phyloP scores from a whole-genome alignment of 2,797 vertebrate genomes.

The Phoxinus dragarum region DNA sequence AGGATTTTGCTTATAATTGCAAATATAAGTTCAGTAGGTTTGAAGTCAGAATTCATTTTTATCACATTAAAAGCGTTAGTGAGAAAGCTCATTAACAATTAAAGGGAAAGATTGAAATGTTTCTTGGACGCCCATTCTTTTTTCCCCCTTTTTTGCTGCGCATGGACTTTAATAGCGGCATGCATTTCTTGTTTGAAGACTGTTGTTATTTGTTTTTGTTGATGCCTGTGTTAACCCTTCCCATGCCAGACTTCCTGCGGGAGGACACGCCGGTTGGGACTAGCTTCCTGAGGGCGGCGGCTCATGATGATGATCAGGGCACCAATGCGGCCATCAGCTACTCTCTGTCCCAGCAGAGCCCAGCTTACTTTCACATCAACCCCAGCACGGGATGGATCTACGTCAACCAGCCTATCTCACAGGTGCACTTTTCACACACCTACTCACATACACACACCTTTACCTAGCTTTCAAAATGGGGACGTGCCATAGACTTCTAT shows the following conservation, averaged over 20 bases:
- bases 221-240: constrained; percentile 39
- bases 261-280: constrained; percentile 87
- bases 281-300: constrained; percentile 85
- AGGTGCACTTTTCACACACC: constrained; percentile 73
- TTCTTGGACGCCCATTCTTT: constrained; percentile 71
- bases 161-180: constrained; percentile 27
- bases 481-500: not conserved
- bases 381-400: constrained; percentile 90
- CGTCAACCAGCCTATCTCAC: constrained; percentile 83
- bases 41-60: constrained; percentile 73
- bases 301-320: constrained; percentile 89
- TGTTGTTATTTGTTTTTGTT: constrained; percentile 50
- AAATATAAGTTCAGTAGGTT: constrained; percentile 75
- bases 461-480: not conserved
- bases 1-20: constrained; percentile 71
- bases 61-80: constrained; percentile 67
- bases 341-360: constrained; percentile 80
- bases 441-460: not conserved
- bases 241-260: constrained; percentile 82
- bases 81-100: constrained; percentile 75
- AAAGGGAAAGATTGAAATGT: constrained; percentile 72
- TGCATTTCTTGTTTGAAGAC: constrained; percentile 33
- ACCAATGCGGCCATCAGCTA: constrained; percentile 87
- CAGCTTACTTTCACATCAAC: constrained; percentile 87
- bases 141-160: not conserved